These are phyloP conservation scores for Caenorhabditis elegans DNA, from an alignment of 1,140 invertebrate genomes.

Conservation along the genomic window DNA sequence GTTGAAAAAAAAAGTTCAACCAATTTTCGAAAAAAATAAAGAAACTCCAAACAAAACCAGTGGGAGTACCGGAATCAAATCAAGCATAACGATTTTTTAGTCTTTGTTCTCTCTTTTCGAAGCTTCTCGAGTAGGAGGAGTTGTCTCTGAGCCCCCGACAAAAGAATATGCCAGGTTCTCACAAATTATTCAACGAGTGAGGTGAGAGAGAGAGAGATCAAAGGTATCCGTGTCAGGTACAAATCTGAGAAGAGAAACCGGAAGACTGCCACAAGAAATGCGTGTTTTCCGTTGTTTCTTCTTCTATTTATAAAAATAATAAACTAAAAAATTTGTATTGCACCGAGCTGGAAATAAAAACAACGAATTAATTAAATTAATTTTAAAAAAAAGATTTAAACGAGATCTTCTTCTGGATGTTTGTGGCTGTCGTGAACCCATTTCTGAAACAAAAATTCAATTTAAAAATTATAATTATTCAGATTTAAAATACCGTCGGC, in stretches of 20 bases:
- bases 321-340: too few species aligned
- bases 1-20: too few species aligned
- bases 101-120: background rate
- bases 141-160: background rate
- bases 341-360: too few species aligned
- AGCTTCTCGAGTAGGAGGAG: background rate
- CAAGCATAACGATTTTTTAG: background rate
- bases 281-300: too few species aligned
- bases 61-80: background rate
- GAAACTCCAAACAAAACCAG: background rate
- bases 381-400: too few species aligned
- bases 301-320: too few species aligned
- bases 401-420: too few species aligned
- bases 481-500: background rate
- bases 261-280: too few species aligned
- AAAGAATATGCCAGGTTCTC: background rate
- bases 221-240: slow-evolving; percentile 13
- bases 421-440: background rate
- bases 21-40: background rate
- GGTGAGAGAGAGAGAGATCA: background rate
- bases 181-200: background rate
- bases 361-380: too few species aligned
- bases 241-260: background rate
- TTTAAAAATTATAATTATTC: too few species aligned
- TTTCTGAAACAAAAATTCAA: background rate